A percentile compares a stretch with the other conserved stretches of the same genome.
Conservation (phyloP, 2,888 invertebrate genomes). For the Teleogryllus oceanicus region DNA sequence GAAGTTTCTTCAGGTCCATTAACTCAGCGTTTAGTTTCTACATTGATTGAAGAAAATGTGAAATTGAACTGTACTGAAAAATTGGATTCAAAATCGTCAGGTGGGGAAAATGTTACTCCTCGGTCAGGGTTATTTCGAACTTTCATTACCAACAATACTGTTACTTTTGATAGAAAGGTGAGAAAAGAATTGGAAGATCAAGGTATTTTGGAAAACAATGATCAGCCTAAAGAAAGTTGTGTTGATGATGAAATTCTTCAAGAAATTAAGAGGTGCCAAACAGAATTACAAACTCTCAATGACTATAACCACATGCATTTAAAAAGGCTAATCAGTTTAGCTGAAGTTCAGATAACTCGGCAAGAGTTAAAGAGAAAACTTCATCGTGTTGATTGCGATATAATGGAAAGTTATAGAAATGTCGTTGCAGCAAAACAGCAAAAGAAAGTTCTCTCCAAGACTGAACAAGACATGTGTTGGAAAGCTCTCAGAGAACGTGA, state of each 20-base stretch:
- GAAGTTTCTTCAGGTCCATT: slow-evolving; percentile 53
- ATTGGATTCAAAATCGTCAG: slow-evolving; percentile 40
- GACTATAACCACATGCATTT: slow-evolving; percentile 76
- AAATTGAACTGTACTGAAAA: slow-evolving; percentile 48
- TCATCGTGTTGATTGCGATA: slow-evolving; percentile 67
- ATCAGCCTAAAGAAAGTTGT: slow-evolving; percentile 46
- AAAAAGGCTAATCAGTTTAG: slow-evolving; percentile 62
- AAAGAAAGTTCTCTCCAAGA: slow-evolving; percentile 71
- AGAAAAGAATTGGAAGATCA: slow-evolving; percentile 83
- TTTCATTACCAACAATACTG: slow-evolving; percentile 60
- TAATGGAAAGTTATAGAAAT: slow-evolving; percentile 80
- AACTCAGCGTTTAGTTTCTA: slow-evolving; percentile 84
- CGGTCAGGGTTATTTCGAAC: slow-evolving; percentile 50
- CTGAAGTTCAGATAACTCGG: slow-evolving; percentile 74
- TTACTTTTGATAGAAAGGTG: slow-evolving; percentile 78
- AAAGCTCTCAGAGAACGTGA: slow-evolving; percentile 61
- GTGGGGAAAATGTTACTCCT: slow-evolving; percentile 35
- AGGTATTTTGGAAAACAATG: slow-evolving; percentile 67
- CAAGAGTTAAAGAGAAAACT: slow-evolving; percentile 75
- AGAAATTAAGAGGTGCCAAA: slow-evolving; percentile 84
- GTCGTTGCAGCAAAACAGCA: slow-evolving; percentile 76
- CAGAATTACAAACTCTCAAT: slow-evolving; percentile 56
- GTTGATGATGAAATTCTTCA: slow-evolving; percentile 83
- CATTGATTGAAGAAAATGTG: slow-evolving; percentile 79
- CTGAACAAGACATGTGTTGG: slow-evolving; percentile 78